Percentiles rank a stretch among this genome's conserved stretches.
Conservation (phyloP, 2,797 vertebrate species). For the Lindbergichthys nudifrons region DNA sequence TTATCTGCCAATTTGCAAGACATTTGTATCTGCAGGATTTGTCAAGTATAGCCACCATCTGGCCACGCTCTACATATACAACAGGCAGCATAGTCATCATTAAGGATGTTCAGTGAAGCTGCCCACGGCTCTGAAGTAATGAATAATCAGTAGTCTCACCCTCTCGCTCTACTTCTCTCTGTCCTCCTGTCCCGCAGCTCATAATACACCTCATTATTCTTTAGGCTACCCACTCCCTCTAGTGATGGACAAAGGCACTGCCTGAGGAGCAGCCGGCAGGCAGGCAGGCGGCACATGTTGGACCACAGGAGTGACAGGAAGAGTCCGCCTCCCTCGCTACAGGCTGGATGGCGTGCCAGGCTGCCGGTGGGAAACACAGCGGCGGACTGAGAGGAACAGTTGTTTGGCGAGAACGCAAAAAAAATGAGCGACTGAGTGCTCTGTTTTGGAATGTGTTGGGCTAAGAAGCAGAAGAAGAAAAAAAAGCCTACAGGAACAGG, state of each 20-base stretch:
- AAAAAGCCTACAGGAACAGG: background rate
- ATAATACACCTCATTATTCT: constrained; percentile 61
- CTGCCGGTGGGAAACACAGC: constrained; percentile 34
- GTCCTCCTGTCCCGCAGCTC: constrained; percentile 46
- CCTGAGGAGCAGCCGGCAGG: constrained; percentile 70
- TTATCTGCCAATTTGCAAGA: constrained; percentile 6
- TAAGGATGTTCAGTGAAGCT: constrained; percentile 19
- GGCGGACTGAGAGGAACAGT: constrained; percentile 30
- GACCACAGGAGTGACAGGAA: constrained; percentile 46
- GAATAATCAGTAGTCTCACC: constrained; percentile 42
- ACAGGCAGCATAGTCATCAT: constrained; percentile 16
- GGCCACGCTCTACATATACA: background rate
- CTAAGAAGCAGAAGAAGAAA: background rate
- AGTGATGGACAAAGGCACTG: constrained; percentile 81
- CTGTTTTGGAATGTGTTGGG: constrained; percentile 19
- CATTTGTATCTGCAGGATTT: constrained; percentile 20
- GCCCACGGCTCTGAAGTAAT: constrained; percentile 41
- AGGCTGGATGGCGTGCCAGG: constrained; percentile 35
- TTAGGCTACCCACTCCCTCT: constrained; percentile 82
- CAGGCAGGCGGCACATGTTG: constrained; percentile 50
- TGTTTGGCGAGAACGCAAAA: constrained; percentile 41
- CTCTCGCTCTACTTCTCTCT: constrained; percentile 37
- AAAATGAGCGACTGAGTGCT: constrained; percentile 25
- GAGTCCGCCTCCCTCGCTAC: constrained; percentile 33
- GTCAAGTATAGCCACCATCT: constrained; percentile 1